Conservation (phyloP, 2,888 invertebrate species). For the Amiota mariae region DNA sequence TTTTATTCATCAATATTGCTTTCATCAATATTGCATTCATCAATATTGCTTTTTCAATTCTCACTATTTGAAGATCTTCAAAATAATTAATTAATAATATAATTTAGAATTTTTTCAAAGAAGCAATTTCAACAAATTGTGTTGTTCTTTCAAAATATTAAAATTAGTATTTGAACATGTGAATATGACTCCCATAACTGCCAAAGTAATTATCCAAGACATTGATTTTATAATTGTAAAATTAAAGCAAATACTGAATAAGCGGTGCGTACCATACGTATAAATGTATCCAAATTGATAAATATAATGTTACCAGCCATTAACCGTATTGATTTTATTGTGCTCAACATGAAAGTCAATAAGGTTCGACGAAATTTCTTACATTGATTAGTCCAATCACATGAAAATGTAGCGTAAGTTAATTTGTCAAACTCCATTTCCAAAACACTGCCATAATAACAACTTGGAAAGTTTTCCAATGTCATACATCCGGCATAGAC, state of each 20-base stretch:
- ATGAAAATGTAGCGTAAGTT: not conserved
- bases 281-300: slow-evolving; percentile 13
- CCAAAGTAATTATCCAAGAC: not conserved
- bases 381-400: not conserved
- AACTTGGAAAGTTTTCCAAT: slow-evolving; percentile 13
- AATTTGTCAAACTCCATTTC: not conserved
- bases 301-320: not conserved
- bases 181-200: too few species aligned
- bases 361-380: not conserved
- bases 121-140: too few species aligned
- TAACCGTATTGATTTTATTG: not conserved
- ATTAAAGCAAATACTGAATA: slow-evolving; percentile 14
- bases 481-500: not conserved
- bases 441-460: slow-evolving; percentile 15
- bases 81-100: too few species aligned
- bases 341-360: not conserved
- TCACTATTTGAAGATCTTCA: too few species aligned
- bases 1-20: too few species aligned
- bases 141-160: too few species aligned
- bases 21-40: too few species aligned
- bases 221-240: not conserved
- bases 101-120: too few species aligned
- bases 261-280: not conserved
- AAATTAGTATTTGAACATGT: too few species aligned
- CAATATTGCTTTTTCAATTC: too few species aligned